Conservation (phyloP, 1,140 invertebrate species). For the Oncopeltus fasciatus region DNA sequence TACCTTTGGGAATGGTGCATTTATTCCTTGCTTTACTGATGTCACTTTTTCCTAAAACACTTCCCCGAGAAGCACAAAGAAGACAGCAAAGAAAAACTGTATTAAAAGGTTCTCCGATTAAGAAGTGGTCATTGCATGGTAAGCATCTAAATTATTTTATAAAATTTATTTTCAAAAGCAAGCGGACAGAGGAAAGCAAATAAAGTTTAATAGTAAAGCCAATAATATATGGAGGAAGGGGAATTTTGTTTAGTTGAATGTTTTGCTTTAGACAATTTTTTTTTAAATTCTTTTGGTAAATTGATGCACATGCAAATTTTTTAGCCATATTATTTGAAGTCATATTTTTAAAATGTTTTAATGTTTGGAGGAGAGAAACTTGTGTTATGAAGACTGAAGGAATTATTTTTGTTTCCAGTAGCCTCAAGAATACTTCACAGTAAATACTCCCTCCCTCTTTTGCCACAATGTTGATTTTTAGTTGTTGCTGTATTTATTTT, state of each 20-base stretch:
- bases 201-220: background rate
- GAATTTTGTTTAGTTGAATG: background rate
- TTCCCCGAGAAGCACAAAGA: slow-evolving; percentile 22
- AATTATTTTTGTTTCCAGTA: too few relatives aligned
- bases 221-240: slow-evolving; percentile 15
- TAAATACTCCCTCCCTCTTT: too few relatives aligned
- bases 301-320: too few relatives aligned
- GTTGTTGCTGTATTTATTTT: too few relatives aligned
- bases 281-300: background rate
- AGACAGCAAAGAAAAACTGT: background rate
- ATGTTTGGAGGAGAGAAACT: too few relatives aligned
- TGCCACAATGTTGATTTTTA: too few relatives aligned
- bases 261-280: background rate
- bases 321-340: too few relatives aligned
- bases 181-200: background rate
- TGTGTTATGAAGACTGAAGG: too few relatives aligned
- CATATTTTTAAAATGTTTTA: too few relatives aligned
- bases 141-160: background rate
- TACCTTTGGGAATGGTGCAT: slow-evolving; percentile 19
- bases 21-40: slow-evolving; percentile 18
- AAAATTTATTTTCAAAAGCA: background rate
- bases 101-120: background rate
- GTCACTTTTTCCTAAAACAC: slow-evolving; percentile 20
- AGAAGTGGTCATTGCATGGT: background rate
- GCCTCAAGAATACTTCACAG: too few relatives aligned